Evolutionary conservation across 2,888 invertebrate species (phyloP), one percentile per base, ranked within the genome.

Genomic region (Folsomia candida): DNA sequence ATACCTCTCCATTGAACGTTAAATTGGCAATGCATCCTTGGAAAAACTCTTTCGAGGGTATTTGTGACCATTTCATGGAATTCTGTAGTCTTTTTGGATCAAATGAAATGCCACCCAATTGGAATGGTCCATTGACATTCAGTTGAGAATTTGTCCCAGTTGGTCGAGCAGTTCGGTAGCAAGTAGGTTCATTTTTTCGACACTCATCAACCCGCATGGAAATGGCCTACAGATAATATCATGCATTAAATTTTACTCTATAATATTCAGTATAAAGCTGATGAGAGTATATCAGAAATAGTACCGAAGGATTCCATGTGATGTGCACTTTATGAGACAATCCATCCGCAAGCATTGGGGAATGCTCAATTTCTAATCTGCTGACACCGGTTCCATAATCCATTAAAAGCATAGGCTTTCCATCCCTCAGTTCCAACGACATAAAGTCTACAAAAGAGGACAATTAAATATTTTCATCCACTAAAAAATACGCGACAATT

Each of bases 21-120:
- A 98, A 87, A 83, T 97, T 96, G 78, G 91, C 89, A 77, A 98
- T 89, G 83, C 97, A 98, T 2, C 98, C 98, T 60, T 87, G 86
- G 82, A 94, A 95, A 71, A 90, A 89, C 74, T 87, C 85, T 62
- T 86, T 87, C 18, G 88, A 89, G 1, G 93, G 92, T 4, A 86
- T 57, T 51, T 26, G 65, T 47, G 51, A 67, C 76, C 79, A 79
- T 18, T 76, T 69, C 70, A 79, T 77, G 24, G 37, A 54, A 1
- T 64, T 51, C 63, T 70, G 68, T 2, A 80, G 68, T 18, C 67
- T 26, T 9, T 61, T 58, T 2, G 76, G 74, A 57, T 79, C 72
- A 58, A 80, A 75, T 3, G 80, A 76, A 26, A 81, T 62, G 6
- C 84, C 85, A 54, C 87, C 87, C 57, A 98, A 83, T 84, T 97